phyloP scores from a whole-genome alignment of 2,888 invertebrate genomes.

The Archips crataeganus region DNA sequence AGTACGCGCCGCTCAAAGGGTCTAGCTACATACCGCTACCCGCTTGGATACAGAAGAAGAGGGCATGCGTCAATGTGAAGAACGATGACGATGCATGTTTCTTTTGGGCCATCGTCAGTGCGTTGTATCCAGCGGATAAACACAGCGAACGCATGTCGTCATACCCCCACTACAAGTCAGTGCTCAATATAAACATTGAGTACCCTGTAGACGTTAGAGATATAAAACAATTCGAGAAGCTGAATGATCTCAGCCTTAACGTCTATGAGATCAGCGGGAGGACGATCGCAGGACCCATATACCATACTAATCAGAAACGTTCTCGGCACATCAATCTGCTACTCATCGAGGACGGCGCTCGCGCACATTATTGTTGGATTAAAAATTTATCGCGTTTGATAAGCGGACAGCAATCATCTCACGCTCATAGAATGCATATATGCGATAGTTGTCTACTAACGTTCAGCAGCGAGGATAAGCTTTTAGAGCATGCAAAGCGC shows the following conservation, averaged over 20 bases:
- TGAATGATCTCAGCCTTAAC: slow-evolving; percentile 4
- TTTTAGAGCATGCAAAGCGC: neutral
- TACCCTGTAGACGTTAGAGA: too few species aligned
- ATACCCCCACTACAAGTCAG: too few species aligned
- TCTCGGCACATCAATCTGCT: neutral
- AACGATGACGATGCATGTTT: slow-evolving; percentile 32
- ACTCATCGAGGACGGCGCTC: neutral
- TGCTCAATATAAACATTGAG: too few species aligned
- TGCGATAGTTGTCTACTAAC: slow-evolving; percentile 11
- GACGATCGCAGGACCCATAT: neutral
- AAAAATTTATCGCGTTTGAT: neutral
- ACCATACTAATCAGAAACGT: neutral
- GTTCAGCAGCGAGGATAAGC: neutral
- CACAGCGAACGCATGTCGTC: too few species aligned
- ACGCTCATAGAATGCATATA: neutral
- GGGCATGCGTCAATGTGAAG: slow-evolving; percentile 21
- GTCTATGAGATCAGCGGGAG: neutral
- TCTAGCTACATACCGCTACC: slow-evolving; percentile 8
- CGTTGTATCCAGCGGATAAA: neutral
- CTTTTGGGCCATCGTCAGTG: slow-evolving; percentile 50
- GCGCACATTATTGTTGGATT: slow-evolving; percentile 1
- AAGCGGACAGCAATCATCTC: neutral
- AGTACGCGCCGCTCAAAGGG: neutral
- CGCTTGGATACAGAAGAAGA: neutral
- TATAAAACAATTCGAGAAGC: neutral